phyloP scores from a whole-genome alignment of 2,113 vertebrate genomes.

The Trinectes maculatus region DNA sequence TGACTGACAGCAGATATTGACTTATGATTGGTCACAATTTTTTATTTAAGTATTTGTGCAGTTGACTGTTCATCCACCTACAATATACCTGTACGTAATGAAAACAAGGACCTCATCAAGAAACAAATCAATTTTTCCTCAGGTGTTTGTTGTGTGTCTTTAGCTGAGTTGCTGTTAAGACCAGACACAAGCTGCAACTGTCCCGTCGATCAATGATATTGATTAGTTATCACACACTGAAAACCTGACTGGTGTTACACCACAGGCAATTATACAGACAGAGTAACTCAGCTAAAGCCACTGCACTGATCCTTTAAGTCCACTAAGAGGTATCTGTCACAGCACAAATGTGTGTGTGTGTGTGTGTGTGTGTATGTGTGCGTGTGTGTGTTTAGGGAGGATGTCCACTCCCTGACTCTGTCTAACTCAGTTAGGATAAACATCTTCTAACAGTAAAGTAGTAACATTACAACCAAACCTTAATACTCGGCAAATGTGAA shows the following conservation, averaged over 20 bases:
- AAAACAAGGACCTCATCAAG: no score
- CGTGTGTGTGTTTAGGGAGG: no score
- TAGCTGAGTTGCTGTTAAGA: constrained; percentile 23
- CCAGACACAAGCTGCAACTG: not conserved
- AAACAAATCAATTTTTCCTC: not conserved
- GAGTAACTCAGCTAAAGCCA: constrained; percentile 14
- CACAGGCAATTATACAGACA: constrained; percentile 1
- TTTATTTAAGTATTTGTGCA: no score
- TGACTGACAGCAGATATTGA: no score
- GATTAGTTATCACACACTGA: constrained; percentile 46
- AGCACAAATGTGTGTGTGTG: no score
- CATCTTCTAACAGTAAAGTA: no score
- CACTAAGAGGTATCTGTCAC: constrained; percentile 9
- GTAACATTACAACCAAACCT: no score
- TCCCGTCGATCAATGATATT: constrained; percentile 25
- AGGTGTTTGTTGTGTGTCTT: constrained; percentile 6
- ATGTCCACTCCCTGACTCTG: constrained; percentile 1
- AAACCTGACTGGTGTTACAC: constrained; percentile 1
- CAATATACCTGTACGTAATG: no score
- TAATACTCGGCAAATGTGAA: no score
- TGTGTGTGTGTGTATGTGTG: no score
- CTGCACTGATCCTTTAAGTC: not conserved
- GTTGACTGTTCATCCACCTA: not conserved
- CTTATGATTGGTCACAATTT: no score
- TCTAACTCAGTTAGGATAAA: not conserved